Percentiles rank a stretch among this genome's conserved stretches.
Evolutionary conservation across 1,140 invertebrate genomes (phyloP).

Genomic region (Saccostrea glomerata): DNA sequence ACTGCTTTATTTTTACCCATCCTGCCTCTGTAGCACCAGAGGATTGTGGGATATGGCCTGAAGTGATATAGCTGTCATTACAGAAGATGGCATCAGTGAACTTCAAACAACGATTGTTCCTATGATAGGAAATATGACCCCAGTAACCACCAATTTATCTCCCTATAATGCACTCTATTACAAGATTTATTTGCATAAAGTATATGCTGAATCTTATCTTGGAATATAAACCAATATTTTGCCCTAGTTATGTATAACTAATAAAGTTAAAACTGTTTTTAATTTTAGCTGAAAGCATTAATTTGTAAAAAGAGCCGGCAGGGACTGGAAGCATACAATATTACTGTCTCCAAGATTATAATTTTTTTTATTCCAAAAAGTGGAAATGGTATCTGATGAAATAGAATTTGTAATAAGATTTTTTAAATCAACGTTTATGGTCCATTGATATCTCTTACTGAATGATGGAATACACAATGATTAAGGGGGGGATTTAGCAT

Average conservation of each 20-base stretch:
- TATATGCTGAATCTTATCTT: background rate
- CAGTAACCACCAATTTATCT: constrained; percentile 12
- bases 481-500: too few relatives aligned
- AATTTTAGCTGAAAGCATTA: background rate
- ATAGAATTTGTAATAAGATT: too few relatives aligned
- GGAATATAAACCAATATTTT: background rate
- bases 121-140: background rate
- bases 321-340: background rate
- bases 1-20: background rate
- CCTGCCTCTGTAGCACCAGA: constrained; percentile 6
- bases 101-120: background rate
- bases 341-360: background rate
- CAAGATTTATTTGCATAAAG: constrained; percentile 7
- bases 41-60: background rate
- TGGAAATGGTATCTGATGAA: too few relatives aligned
- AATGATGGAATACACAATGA: too few relatives aligned
- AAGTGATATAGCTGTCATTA: background rate
- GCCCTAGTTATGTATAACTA: background rate
- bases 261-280: constrained; percentile 8
- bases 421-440: too few relatives aligned
- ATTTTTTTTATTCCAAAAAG: background rate
- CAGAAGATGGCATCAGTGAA: background rate
- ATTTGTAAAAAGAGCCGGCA: background rate
- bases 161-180: background rate
- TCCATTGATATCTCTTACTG: too few relatives aligned